Evolutionary conservation across 2,113 vertebrate genomes (phyloP), one percentile per base, ranked within the genome.

Genomic region (Acrocephalus arundinaceus): DNA sequence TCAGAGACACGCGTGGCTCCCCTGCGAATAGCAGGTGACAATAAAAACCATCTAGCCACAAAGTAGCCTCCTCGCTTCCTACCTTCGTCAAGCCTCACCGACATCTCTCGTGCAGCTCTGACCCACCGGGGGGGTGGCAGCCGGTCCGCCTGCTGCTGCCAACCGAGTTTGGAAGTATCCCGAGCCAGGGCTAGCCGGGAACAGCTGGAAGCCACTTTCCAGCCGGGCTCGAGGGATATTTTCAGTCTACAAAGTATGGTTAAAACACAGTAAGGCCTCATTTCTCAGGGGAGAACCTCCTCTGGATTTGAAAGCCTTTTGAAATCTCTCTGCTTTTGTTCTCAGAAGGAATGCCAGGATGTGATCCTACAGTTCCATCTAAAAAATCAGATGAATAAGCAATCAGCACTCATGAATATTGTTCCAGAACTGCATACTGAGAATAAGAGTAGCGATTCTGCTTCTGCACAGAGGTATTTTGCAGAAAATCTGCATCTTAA

Each of bases 391-490:
- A 68, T 94, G 87, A 96, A 96, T 96, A 94, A 96, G 88, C 92
- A 95, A 97, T 97, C 79, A 90, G 90, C 45, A 94, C 72, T 95
- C 62, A 85, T n/a, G 85, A 87, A 91, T 93, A 89, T 87, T 84
- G 70, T 88, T 72, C 78, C 77, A 70, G 89, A 91, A 51, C 37
- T 0, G 3, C 66, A 27, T 63, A 72, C 74, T 0, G 5, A 75
- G 59, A 80, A 33, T 46, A 43, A 58, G 73, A 89, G 89, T 45
- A 65, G 78, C 89, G 90, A 91, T 33, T 95, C 91, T 93, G 80
- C 75, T 93, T 95, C 55, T 91, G 78, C 68, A 74, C 58, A 67
- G 70, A 72, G 70, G 58, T 95, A 75, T 79, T 96, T 94, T 96
- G 79, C 39, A 39, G 78, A 78, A 94, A 95, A 96, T 91, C 75